Percentiles rank a stretch among this genome's conserved stretches.
Evolutionary conservation across 2,113 vertebrate genomes (phyloP).

Genomic region (Rhinichthys klamathensis): DNA sequence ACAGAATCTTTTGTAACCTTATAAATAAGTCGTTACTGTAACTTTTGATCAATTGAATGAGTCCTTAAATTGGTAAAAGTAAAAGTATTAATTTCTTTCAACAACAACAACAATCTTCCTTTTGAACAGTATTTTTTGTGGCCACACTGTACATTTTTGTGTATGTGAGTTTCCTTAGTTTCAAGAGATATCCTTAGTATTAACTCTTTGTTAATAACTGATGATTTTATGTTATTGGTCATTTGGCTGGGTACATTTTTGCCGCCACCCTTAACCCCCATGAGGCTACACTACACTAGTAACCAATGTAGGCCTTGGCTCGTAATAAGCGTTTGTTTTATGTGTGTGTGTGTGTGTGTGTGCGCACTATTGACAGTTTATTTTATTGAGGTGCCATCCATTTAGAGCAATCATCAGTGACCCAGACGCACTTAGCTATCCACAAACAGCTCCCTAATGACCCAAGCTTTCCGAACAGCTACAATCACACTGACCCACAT

Average conservation of each 20-base stretch:
- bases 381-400: slow-evolving; percentile 19
- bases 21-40: neutral
- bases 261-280: neutral
- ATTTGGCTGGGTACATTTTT: neutral
- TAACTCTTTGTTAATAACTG: no score
- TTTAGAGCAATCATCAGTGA: slow-evolving; percentile 8
- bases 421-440: slow-evolving; percentile 60
- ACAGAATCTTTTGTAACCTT: neutral
- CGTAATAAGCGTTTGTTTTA: neutral
- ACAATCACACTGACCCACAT: neutral
- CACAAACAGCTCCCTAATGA: slow-evolving; percentile 66
- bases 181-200: neutral
- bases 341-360: neutral
- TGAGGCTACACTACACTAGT: neutral
- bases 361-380: neutral
- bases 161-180: neutral
- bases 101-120: neutral
- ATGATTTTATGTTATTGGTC: neutral
- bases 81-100: neutral
- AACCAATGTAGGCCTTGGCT: neutral
- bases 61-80: neutral
- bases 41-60: neutral
- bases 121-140: neutral
- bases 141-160: neutral
- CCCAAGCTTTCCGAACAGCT: neutral